phyloP scores from a whole-genome alignment of 2,113 vertebrate genomes.

The Thamnaconus septentrionalis region DNA sequence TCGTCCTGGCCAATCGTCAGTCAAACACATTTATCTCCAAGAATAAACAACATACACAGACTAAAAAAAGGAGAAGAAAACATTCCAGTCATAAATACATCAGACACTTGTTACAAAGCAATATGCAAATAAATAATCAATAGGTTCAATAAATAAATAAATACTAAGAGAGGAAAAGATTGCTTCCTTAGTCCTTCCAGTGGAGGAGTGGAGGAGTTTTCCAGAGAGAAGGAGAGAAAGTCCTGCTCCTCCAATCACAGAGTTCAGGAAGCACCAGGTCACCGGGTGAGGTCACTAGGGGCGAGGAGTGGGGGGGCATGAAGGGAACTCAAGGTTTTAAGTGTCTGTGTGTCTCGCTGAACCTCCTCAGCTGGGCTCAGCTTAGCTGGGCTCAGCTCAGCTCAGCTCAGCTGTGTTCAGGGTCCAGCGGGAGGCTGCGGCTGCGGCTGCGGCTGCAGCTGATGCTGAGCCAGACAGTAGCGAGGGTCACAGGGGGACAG shows the following conservation, averaged over 20 bases:
- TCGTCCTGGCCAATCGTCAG: constrained; percentile 36
- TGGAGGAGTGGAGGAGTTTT: constrained; percentile 22
- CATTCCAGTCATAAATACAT: constrained; percentile 51
- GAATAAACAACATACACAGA: constrained; percentile 16
- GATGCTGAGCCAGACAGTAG: constrained; percentile 84
- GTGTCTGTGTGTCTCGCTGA: too few species aligned
- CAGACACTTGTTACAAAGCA: constrained; percentile 37
- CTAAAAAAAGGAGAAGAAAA: constrained; percentile 35
- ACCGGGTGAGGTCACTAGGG: constrained; percentile 14
- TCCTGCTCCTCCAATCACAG: constrained; percentile 37
- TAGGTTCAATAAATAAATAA: constrained; percentile 57
- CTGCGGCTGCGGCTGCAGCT: neutral
- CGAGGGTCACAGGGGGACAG: constrained; percentile 79
- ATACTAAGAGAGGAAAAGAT: constrained; percentile 34
- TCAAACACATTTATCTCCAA: constrained; percentile 20
- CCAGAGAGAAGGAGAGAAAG: constrained; percentile 24
- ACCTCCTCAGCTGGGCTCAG: too few species aligned
- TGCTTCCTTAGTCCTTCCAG: constrained; percentile 17
- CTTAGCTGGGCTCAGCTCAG: too few species aligned
- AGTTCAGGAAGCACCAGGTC: constrained; percentile 42
- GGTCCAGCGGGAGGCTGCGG: too few species aligned
- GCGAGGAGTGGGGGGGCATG: neutral
- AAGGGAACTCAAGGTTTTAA: too few species aligned
- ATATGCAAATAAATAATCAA: constrained; percentile 62
- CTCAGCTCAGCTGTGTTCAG: too few species aligned